These are phyloP conservation scores for Holotrichia oblita DNA, from an alignment of 1,140 invertebrate genomes.

Conservation along the genomic window DNA sequence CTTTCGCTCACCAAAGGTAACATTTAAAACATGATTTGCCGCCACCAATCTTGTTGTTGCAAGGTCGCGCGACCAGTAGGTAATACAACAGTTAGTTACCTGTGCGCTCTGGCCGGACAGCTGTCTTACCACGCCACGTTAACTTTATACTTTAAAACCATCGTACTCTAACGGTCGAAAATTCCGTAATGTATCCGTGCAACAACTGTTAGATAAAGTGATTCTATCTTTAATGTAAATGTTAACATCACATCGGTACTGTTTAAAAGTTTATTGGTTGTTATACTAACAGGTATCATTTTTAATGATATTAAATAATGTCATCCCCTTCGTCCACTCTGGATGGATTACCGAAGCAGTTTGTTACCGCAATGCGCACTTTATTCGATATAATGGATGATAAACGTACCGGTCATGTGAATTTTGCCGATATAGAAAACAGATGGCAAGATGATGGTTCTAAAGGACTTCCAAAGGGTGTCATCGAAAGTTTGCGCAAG, in stretches of 20 bases:
- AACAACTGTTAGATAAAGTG: too few relatives aligned
- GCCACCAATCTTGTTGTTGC: constrained; percentile 25
- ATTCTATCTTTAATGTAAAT: constrained; percentile 8
- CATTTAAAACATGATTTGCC: constrained; percentile 24
- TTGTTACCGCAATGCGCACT: constrained; percentile 89
- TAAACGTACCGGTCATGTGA: constrained; percentile 86
- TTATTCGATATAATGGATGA: constrained; percentile 96
- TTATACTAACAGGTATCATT: not conserved
- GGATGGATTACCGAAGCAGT: constrained; percentile 89
- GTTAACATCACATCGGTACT: not conserved
- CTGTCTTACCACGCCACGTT: not conserved
- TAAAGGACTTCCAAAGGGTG: constrained; percentile 82
- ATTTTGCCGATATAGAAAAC: constrained; percentile 81
- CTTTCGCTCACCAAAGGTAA: constrained; percentile 30
- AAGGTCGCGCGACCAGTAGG: constrained; percentile 26
- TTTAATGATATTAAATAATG: constrained; percentile 44
- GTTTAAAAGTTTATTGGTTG: not conserved
- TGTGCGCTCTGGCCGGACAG: constrained; percentile 3
- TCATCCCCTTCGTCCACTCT: constrained; percentile 61
- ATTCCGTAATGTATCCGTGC: not conserved
- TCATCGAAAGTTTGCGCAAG: constrained; percentile 86
- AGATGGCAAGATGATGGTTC: constrained; percentile 90
- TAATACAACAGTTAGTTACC: constrained; percentile 36
- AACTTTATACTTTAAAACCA: not conserved
- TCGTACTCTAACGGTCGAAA: not conserved